phyloP scores from a whole-genome alignment of 2,888 invertebrate genomes.

The Ormyrus rosae region DNA sequence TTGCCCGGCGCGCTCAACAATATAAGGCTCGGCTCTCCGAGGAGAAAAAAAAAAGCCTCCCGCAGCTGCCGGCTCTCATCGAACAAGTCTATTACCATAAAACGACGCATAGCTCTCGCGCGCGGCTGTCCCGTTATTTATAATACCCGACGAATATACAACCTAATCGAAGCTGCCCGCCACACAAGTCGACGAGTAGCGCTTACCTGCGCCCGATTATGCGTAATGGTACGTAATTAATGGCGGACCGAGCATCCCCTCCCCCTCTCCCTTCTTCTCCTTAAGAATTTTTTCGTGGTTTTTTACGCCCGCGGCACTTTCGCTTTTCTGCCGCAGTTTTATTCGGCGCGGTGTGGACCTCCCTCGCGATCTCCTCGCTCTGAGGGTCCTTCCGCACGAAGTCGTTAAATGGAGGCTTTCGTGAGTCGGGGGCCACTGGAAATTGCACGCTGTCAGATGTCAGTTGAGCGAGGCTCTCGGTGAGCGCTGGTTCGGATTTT shows the following conservation, averaged over 20 bases:
- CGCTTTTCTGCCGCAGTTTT: neutral
- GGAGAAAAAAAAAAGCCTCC: neutral
- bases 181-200: slow-evolving; percentile 41
- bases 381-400: neutral
- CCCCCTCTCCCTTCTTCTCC: too few species aligned
- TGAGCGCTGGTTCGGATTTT: too few species aligned
- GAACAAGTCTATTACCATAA: too few species aligned
- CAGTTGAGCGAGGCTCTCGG: neutral
- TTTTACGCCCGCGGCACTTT: too few species aligned
- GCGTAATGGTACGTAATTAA: slow-evolving; percentile 67
- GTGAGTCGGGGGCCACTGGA: slow-evolving; percentile 4
- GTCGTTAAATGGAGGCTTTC: slow-evolving; percentile 29
- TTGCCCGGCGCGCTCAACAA: slow-evolving; percentile 7
- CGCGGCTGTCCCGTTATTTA: slow-evolving; percentile 43
- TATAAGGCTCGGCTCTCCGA: neutral
- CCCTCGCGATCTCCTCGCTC: neutral
- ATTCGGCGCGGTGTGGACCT: neutral
- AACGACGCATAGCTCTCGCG: neutral
- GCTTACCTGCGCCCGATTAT: slow-evolving; percentile 60
- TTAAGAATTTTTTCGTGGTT: too few species aligned
- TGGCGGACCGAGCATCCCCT: slow-evolving; percentile 47
- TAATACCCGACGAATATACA: slow-evolving; percentile 26
- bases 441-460: slow-evolving; percentile 46
- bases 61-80: neutral
- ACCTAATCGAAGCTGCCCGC: slow-evolving; percentile 41